A percentile compares a stretch with the other conserved stretches of the same genome.
These are phyloP conservation scores for Drosophila lowei DNA, from an alignment of 1,140 invertebrate genomes.

Conservation along the genomic window DNA sequence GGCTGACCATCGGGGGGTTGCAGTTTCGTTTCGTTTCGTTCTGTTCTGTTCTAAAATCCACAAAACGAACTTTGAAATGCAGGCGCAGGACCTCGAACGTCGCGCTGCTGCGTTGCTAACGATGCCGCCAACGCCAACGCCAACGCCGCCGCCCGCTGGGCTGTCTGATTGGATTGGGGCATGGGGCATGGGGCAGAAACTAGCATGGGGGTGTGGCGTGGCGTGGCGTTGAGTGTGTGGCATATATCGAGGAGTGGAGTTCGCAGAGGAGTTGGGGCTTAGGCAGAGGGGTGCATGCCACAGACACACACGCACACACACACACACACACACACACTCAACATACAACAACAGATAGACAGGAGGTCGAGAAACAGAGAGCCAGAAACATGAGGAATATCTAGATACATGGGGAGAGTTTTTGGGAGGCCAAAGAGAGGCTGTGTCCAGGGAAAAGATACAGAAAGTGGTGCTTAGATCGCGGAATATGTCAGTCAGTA, in stretches of 20 bases:
- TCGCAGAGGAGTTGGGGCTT: conserved; percentile 32
- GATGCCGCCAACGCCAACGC: conserved; percentile 49
- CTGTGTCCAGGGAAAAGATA: too few species aligned
- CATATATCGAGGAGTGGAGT: conserved; percentile 10
- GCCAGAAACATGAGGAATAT: conserved; percentile 18
- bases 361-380: conserved; percentile 36
- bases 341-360: conserved; percentile 60
- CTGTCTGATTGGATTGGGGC: conserved; percentile 58
- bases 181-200: not conserved
- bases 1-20: conserved; percentile 43
- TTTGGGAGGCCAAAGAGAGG: too few species aligned
- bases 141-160: conserved; percentile 11
- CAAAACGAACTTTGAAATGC: conserved; percentile 68
- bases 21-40: conserved; percentile 17
- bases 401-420: not conserved
- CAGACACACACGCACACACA: conserved; percentile 32
- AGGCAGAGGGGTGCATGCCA: conserved; percentile 65
- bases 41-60: conserved; percentile 29
- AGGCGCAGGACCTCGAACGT: conserved; percentile 48
- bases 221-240: not conserved
- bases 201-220: not conserved
- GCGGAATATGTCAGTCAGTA: too few species aligned
- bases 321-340: not conserved
- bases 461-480: too few species aligned
- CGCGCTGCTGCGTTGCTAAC: conserved; percentile 62